Percentiles rank a stretch among this genome's conserved stretches.
These are phyloP conservation scores for Phalanger gymnotis DNA, from an alignment of 2,797 vertebrate genomes.

Conservation along the genomic window DNA sequence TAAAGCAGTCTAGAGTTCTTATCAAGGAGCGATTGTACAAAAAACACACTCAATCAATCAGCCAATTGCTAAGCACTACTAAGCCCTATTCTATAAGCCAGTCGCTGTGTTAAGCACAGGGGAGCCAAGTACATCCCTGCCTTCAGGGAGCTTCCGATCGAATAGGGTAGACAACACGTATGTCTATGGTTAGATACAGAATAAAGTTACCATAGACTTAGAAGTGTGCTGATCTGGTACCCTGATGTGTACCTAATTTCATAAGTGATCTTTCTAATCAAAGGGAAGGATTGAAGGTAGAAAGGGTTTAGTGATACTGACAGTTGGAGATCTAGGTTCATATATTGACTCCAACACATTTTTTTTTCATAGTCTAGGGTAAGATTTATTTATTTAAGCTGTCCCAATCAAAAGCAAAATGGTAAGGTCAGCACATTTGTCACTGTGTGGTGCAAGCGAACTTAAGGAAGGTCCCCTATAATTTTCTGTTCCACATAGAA, in stretches of 20 bases:
- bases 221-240: background rate
- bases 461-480: too few species aligned
- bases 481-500: too few species aligned
- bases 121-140: background rate
- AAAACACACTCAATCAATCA: background rate
- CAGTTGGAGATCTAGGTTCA: background rate
- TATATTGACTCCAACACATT: background rate
- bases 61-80: background rate
- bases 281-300: background rate
- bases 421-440: too few species aligned
- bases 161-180: background rate
- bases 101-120: background rate
- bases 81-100: background rate
- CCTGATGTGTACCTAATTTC: background rate
- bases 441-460: too few species aligned
- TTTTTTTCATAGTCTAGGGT: constrained; percentile 37
- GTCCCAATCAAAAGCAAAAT: constrained; percentile 62
- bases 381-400: constrained; percentile 84
- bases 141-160: background rate
- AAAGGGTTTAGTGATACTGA: background rate
- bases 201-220: background rate
- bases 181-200: background rate
- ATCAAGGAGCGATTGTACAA: background rate
- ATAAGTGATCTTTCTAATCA: background rate
- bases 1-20: background rate